Evolutionary conservation across 2,888 invertebrate genomes (phyloP), one percentile per base, ranked within the genome.

Genomic region (Hymenopus coronatus): DNA sequence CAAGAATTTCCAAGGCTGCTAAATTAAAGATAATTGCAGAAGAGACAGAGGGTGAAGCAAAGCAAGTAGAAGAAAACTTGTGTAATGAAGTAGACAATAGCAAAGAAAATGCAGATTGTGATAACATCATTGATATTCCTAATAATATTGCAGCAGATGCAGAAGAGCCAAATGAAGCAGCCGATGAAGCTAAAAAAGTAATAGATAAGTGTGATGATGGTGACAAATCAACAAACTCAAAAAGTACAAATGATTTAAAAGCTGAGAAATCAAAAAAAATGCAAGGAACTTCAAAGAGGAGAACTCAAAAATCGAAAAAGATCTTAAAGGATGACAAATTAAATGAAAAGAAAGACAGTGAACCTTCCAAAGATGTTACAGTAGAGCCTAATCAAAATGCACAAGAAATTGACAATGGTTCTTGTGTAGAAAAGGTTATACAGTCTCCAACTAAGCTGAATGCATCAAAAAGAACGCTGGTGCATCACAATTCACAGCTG

Each of bases 381-480:
- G 20, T 20, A 1, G 54, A 70, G 15, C 54, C 54, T 20, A 70
- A 20, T 70, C 20, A 70, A 70, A 25, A 20, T 70, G 25, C 54
- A 70, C 54, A 3, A 70, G 54, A 70, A 70, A 25, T 25, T 70
- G 54, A 70, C 1, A 70, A 1, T 81, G 33, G 20, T 15, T 70
- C 54, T 70, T 70, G 54, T 70, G 54, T 70, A 20, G 54, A 25
- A 20, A 87, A 83, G 30, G 87, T 87, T 20, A 86, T 70, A 40
- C 89, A 89, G 70, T 89, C 89, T 3, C 89, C 89, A 46, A 87
- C 87, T 54, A 82, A 89, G 40, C 28, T 87, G 20, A 89, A 83
- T 40, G 83, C 83, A 30, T 86, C 87, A 4, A 86, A 87, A 46
- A 87, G 83, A 83, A 85, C 40, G 30, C 27, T 85, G 28, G 83